Evolutionary conservation across 2,113 vertebrate genomes (phyloP), one percentile per base, ranked within the genome.

Genomic region (Geothlypis trichas): DNA sequence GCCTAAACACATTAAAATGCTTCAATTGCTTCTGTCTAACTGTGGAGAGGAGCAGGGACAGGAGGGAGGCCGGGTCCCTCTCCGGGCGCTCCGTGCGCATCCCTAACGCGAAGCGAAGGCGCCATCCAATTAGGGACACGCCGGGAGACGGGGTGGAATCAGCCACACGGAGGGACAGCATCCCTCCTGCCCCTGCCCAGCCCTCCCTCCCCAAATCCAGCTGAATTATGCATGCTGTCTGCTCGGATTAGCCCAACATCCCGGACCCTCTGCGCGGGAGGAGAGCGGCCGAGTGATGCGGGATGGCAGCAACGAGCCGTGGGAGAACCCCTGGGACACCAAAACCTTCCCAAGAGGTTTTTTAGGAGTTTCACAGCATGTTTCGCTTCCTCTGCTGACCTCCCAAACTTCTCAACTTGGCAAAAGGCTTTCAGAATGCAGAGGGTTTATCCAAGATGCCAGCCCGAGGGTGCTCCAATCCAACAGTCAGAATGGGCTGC

Each of bases 91-190:
- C 17, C 0, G 3, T 47, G 62, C 12, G 47, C 72, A 63, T 79
- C 66, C 28, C 33, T 76, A 84, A 94, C 0, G 0, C 6, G 0
- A 87, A 69, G 63, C 4, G n/a, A 94, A 96, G 55, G 51, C 4
- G 6, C 13, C 9, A 23, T 39, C 7, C 16, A 41, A 86, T 82
- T 52, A 62, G 55, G 52, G 61, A 27, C 30, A 33, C 6, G 13
- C 41, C 0, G 2, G 54, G 24, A 44, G 52, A 24, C 1, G 37
- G 57, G 42, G 9, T 31, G 58, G 33, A 47, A 72, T 90, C 84
- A 57, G 10, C 11, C 33, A 28, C 5, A 1, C 0, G 2, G 37
- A 31, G 49, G n/a, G 42, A 35, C 0, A 4, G 41, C 58, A 18
- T 76, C 6, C 31, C 66, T 71, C 24, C 90, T 69, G 68, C 62